Conservation (phyloP, 1,140 invertebrate genomes). For the Drosophila nannoptera region DNA sequence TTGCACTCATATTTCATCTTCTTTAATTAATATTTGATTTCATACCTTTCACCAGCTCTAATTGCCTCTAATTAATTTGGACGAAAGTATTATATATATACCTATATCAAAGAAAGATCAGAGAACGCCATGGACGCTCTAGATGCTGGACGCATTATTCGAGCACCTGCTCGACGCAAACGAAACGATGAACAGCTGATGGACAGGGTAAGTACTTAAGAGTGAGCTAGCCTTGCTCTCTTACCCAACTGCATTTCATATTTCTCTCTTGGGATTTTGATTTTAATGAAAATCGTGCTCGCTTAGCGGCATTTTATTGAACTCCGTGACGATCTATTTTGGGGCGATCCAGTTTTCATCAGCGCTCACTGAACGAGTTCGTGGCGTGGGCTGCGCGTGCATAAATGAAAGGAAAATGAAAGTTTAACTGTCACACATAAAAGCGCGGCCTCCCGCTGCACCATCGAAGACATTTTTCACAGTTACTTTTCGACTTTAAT, state of each 20-base stretch:
- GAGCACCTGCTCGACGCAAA: constrained; percentile 69
- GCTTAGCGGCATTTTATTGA: constrained; percentile 46
- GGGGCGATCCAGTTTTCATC: constrained; percentile 48
- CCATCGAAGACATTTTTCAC: constrained; percentile 22
- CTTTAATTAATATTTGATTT: background rate
- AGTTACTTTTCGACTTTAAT: constrained; percentile 15
- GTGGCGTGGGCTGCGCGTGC: background rate
- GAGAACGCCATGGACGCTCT: constrained; percentile 62
- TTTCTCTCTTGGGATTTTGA: background rate
- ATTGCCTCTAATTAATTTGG: background rate
- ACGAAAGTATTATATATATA: background rate
- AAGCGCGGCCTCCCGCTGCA: background rate
- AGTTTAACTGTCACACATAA: constrained; percentile 16
- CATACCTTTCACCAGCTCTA: background rate
- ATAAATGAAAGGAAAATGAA: constrained; percentile 31
- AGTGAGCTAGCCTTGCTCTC: background rate
- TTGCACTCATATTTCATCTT: background rate
- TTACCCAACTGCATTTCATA: background rate
- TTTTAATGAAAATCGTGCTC: constrained; percentile 10
- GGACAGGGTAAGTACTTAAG: constrained; percentile 65
- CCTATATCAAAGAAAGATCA: background rate
- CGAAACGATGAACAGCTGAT: constrained; percentile 73
- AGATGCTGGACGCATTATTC: constrained; percentile 71
- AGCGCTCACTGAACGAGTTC: constrained; percentile 16
- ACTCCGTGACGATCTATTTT: constrained; percentile 45